A percentile compares a stretch with the other conserved stretches of the same genome.
Conservation (phyloP, 2,888 invertebrate genomes). For the Drosophila affinis region DNA sequence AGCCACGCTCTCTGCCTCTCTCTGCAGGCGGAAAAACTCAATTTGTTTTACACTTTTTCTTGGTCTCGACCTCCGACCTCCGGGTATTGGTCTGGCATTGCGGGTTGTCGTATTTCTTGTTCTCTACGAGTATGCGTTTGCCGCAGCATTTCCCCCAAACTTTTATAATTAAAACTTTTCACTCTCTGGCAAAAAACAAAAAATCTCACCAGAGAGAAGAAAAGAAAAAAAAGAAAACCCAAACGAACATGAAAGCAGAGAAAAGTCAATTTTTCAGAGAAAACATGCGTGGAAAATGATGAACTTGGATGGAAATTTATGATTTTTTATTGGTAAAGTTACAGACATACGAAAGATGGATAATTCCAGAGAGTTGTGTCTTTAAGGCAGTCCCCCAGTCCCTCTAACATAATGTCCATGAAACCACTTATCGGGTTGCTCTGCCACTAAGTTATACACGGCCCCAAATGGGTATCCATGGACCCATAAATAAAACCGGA, state of each 20-base stretch:
- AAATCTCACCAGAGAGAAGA: conserved; percentile 29
- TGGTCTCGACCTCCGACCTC: conserved; percentile 17
- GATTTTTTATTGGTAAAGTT: conserved; percentile 4
- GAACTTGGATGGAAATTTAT: conserved; percentile 18
- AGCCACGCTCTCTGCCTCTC: conserved; percentile 13
- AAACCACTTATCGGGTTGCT: conserved; percentile 61
- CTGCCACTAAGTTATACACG: conserved; percentile 35
- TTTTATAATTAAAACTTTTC: conserved; percentile 73
- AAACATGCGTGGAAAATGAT: conserved; percentile 32
- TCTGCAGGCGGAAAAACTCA: conserved; percentile 3
- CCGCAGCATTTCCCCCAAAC: conserved; percentile 51
- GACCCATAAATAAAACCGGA: conserved; percentile 62
- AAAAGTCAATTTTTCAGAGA: conserved; percentile 39
- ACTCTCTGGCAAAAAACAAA: conserved; percentile 36
- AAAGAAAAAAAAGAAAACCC: conserved; percentile 23
- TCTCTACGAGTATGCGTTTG: conserved; percentile 31
- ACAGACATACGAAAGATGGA: neutral
- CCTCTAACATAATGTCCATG: neutral
- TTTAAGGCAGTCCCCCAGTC: conserved; percentile 2
- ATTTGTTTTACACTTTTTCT: conserved; percentile 7
- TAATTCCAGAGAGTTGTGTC: neutral
- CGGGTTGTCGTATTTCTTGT: conserved; percentile 44
- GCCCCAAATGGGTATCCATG: conserved; percentile 35
- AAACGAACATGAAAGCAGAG: neutral
- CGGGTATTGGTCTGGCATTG: conserved; percentile 21